phyloP scores from a whole-genome alignment of 2,113 vertebrate species.

The Anser brachyrhynchus region DNA sequence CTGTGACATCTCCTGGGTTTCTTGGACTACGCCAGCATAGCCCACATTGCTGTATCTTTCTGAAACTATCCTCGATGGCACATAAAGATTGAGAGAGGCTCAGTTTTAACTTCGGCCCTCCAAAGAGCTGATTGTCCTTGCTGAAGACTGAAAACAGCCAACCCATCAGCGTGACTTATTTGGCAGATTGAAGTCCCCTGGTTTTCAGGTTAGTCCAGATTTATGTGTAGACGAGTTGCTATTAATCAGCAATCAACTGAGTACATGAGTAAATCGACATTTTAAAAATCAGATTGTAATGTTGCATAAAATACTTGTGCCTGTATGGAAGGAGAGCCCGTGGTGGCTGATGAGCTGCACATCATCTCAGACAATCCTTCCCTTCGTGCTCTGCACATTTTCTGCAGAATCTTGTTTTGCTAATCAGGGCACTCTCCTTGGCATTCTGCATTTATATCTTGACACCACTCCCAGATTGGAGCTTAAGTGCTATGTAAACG shows the following conservation, averaged over 20 bases:
- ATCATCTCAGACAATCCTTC: not conserved
- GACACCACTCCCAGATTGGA: not conserved
- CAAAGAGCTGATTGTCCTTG: not conserved
- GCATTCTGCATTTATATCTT: not conserved
- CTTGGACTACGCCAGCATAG: rapidly evolving
- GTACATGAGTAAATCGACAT: slow-evolving; percentile 21
- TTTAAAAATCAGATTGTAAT: slow-evolving; percentile 36
- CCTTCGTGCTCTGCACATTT: not conserved
- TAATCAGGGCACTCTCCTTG: not conserved
- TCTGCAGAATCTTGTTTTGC: not conserved
- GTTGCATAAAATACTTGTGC: not conserved
- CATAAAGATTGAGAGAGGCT: not conserved
- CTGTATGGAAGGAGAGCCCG: not conserved
- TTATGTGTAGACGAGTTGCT: slow-evolving; percentile 12
- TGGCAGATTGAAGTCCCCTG: not conserved
- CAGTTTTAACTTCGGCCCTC: not conserved
- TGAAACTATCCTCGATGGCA: not conserved
- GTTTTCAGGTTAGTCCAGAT: slow-evolving; percentile 30
- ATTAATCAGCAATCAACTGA: slow-evolving; percentile 17
- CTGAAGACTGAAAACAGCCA: not conserved
- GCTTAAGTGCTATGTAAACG: not conserved
- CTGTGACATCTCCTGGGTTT: not conserved
- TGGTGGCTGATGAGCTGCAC: not conserved
- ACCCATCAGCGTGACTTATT: not conserved
- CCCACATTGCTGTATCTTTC: rapidly evolving